Evolutionary conservation across 2,797 vertebrate genomes (phyloP).

Genomic region (Pagetopsis macropterus): DNA sequence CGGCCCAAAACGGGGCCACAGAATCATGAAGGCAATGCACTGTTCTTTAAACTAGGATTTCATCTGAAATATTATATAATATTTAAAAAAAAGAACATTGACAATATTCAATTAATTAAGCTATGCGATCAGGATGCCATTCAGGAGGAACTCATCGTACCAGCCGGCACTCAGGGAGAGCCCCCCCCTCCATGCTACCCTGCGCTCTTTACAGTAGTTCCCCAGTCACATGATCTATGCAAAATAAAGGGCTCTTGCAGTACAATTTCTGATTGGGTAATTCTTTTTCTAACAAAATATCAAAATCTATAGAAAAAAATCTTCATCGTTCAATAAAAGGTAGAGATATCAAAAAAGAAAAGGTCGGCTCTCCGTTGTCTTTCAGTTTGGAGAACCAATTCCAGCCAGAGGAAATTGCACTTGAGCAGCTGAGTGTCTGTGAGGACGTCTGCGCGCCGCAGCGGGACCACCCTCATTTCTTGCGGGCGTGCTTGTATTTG

Average conservation of each 20-base stretch:
- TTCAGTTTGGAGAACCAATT: slow-evolving; percentile 80
- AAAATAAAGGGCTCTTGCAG: slow-evolving; percentile 90
- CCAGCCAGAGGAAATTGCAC: slow-evolving; percentile 92
- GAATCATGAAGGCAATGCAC: slow-evolving; percentile 84
- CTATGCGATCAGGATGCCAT: slow-evolving; percentile 53
- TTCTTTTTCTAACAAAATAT: slow-evolving; percentile 90
- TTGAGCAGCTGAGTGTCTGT: slow-evolving; percentile 81
- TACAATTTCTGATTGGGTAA: slow-evolving; percentile 88
- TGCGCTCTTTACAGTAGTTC: slow-evolving; percentile 70
- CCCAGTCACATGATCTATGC: slow-evolving; percentile 76
- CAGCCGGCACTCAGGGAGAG: slow-evolving; percentile 71
- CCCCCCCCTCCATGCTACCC: slow-evolving; percentile 71
- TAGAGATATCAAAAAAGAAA: slow-evolving; percentile 89
- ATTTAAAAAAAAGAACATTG: slow-evolving; percentile 76
- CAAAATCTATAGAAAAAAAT: slow-evolving; percentile 92
- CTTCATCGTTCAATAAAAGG: slow-evolving; percentile 81
- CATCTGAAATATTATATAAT: slow-evolving; percentile 75
- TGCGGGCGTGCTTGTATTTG: slow-evolving; percentile 95
- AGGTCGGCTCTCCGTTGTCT: slow-evolving; percentile 81
- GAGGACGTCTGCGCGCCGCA: slow-evolving; percentile 50
- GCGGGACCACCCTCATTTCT: slow-evolving; percentile 78
- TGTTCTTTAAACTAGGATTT: slow-evolving; percentile 76
- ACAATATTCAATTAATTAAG: slow-evolving; percentile 66
- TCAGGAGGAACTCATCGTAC: slow-evolving; percentile 70
- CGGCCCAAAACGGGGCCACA: slow-evolving; percentile 57